phyloP scores from a whole-genome alignment of 1,140 invertebrate species.

The Vanessa atalanta region DNA sequence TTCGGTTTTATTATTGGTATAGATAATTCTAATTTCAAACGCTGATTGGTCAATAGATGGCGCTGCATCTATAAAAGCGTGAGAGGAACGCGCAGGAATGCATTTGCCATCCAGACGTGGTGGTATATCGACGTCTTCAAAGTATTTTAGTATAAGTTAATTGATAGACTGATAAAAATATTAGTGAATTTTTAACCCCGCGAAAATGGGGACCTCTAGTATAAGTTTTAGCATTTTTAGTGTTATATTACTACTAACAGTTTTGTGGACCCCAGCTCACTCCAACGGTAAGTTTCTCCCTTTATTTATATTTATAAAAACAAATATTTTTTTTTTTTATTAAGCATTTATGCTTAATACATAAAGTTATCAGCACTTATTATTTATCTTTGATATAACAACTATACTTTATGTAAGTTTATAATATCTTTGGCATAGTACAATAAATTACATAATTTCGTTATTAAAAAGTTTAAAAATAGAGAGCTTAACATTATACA shows the following conservation, averaged over 20 bases:
- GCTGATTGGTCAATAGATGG: slow-evolving; percentile 22
- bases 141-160: slow-evolving; percentile 57
- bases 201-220: slow-evolving; percentile 65
- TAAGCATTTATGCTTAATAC: too few relatives aligned
- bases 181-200: slow-evolving; percentile 54
- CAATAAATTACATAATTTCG: too few relatives aligned
- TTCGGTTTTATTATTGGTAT: slow-evolving; percentile 2
- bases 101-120: slow-evolving; percentile 60
- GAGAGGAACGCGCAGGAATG: slow-evolving; percentile 27
- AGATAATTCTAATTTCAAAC: slow-evolving; percentile 23
- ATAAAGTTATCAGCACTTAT: too few relatives aligned
- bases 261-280: slow-evolving; percentile 69
- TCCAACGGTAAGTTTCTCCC: slow-evolving; percentile 54
- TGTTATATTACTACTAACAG: slow-evolving; percentile 61
- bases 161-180: slow-evolving; percentile 60
- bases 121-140: slow-evolving; percentile 46
- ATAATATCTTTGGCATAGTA: too few relatives aligned
- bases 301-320: too few relatives aligned
- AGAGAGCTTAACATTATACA: too few relatives aligned
- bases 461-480: too few relatives aligned
- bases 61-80: slow-evolving; percentile 61
- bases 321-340: too few relatives aligned
- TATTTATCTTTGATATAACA: too few relatives aligned
- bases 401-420: too few relatives aligned
- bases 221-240: slow-evolving; percentile 62